phyloP scores from a whole-genome alignment of 2,797 vertebrate species.

The Alfaro cultratus region DNA sequence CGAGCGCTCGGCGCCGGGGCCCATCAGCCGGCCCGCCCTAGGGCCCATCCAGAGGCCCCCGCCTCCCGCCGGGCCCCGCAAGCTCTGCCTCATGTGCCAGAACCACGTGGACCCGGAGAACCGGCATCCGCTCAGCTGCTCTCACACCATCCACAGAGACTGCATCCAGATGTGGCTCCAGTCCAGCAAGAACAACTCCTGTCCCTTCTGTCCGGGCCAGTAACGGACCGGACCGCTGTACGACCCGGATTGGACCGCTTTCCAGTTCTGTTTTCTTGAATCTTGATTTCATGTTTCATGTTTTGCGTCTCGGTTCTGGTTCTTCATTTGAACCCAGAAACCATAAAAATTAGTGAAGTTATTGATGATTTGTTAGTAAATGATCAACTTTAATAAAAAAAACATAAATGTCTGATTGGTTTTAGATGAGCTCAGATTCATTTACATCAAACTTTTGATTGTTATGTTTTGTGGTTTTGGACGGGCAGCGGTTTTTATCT shows the following conservation, averaged over 20 bases:
- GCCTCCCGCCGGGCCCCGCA: constrained; percentile 66
- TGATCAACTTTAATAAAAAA: background rate
- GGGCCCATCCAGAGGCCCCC: constrained; percentile 72
- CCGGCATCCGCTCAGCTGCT: constrained; percentile 87
- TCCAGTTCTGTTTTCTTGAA: background rate
- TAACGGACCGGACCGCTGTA: constrained; percentile 2
- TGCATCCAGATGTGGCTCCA: constrained; percentile 93
- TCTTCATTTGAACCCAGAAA: background rate
- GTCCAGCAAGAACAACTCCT: constrained; percentile 89
- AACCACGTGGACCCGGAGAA: constrained; percentile 84
- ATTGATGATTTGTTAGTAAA: background rate
- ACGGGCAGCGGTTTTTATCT: too few relatives aligned
- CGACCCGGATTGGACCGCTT: too few relatives aligned
- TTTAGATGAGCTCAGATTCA: background rate
- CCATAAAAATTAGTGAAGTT: background rate
- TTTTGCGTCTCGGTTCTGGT: background rate
- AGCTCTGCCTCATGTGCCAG: constrained; percentile 94
- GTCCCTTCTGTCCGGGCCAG: constrained; percentile 89
- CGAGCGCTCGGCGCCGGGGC: constrained; percentile 71
- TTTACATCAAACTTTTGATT: background rate
- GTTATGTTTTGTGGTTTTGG: too few relatives aligned
- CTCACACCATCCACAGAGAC: constrained; percentile 89
- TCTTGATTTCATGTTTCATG: background rate
- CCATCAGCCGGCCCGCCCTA: constrained; percentile 70
- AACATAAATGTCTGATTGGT: background rate